Conservation (phyloP, 2,797 vertebrate species). For the Ptychadena robeensis region DNA sequence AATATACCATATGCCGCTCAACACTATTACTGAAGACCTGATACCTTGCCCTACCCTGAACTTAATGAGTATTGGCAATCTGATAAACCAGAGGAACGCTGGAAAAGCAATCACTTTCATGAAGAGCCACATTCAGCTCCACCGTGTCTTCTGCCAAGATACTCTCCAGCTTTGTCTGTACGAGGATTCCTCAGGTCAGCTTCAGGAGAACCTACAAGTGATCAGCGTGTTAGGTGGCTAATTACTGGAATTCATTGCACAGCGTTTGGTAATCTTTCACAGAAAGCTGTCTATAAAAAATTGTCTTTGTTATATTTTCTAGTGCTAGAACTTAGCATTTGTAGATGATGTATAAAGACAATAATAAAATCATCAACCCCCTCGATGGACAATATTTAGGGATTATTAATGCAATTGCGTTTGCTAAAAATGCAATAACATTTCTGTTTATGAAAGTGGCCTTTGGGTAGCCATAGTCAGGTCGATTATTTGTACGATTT, state of each 20-base stretch:
- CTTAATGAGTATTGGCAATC: neutral
- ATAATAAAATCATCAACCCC: too few species aligned
- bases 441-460: too few species aligned
- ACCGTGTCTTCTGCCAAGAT: slow-evolving; percentile 34
- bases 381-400: too few species aligned
- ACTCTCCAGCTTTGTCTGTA: slow-evolving; percentile 7
- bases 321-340: too few species aligned
- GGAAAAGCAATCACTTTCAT: slow-evolving; percentile 12
- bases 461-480: too few species aligned
- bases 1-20: too few species aligned
- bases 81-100: slow-evolving; percentile 6
- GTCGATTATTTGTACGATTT: too few species aligned
- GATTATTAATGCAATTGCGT: too few species aligned
- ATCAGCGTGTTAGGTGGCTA: neutral
- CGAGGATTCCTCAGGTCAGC: neutral
- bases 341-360: too few species aligned
- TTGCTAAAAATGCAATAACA: too few species aligned
- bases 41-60: slow-evolving; percentile 25
- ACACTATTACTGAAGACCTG: too few species aligned
- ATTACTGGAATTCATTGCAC: neutral
- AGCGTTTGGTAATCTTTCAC: neutral
- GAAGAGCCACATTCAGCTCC: neutral
- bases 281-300: neutral
- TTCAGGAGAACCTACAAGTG: neutral
- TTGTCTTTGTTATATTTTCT: too few species aligned